Base-by-base conservation (phyloP, 2,888 invertebrate species). In the Lasioglossum vierecki region DNA sequence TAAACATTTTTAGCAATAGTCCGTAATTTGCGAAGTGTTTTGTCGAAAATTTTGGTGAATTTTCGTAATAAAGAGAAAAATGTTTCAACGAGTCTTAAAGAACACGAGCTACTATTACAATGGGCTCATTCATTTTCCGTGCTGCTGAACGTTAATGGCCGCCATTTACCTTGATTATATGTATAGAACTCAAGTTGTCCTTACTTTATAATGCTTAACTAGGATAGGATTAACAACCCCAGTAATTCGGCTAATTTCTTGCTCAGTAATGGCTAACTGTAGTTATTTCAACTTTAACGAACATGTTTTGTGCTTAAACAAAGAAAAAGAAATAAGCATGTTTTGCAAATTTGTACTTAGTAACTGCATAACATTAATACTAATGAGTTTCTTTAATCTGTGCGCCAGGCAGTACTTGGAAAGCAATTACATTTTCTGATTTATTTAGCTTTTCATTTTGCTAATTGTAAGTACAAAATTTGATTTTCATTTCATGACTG, bases 201-300 rank as follows among this genome's bases (percentile, higher is more conserved):
- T 68, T 68, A 68, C 22, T 68, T 68, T 39, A 68, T 63, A 63
- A 30, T 30, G 63, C 68, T 68, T 68, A 68, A 68, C 68, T 35
- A 68, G 68, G 66, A 35, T 39, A 66, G 66, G 22, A 68, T 68
- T 68, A 68, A 4, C 35, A 11, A 68, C 9, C 11, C 9, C 3
- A 68, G 11, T 39, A 68, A 68, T 68, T 18, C 18, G 3, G 30
- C 0, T 9, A 22, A 66, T 66, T 8, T 2, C 68, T 22, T 68
- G 18, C 30, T 39, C 39, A 6, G 35, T 68, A 35, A 39, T 39
- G 22, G 39, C 18, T 9, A 39, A 9, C 39, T 22, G 4, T 68
- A 11, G 9, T 22, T 39, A 39, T 39, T 68, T 68, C 39, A 35
- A 35, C 22, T 68, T 68, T 4, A 9, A 68, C 11, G 9, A 68